Percentiles rank a stretch among this genome's conserved stretches.
phyloP scores from a whole-genome alignment of 2,113 vertebrate genomes.

The Rallus limicola region DNA sequence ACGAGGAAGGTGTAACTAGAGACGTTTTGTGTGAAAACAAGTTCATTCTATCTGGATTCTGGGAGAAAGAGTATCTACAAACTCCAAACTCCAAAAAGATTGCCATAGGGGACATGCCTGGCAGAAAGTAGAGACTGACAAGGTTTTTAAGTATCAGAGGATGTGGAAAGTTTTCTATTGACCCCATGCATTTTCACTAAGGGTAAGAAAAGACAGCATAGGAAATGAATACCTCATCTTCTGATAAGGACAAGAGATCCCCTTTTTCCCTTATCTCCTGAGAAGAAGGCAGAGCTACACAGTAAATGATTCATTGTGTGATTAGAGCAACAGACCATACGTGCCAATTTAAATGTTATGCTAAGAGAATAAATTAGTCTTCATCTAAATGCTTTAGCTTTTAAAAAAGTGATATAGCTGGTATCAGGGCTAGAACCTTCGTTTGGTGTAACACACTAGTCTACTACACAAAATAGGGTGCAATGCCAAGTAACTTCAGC shows the following conservation, averaged over 20 bases:
- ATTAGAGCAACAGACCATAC: background rate
- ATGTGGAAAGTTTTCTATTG: background rate
- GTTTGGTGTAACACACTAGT: background rate
- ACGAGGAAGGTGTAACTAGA: background rate
- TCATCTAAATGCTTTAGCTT: background rate
- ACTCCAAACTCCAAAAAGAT: background rate
- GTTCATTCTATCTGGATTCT: background rate
- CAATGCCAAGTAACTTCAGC: background rate
- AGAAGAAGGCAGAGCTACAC: background rate
- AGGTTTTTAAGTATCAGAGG: background rate
- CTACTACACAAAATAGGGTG: background rate
- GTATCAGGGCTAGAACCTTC: background rate
- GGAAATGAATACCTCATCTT: background rate
- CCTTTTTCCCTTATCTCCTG: background rate
- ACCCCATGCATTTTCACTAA: background rate
- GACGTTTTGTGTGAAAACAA: background rate
- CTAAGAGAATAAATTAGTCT: background rate
- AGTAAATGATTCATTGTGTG: background rate
- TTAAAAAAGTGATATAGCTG: background rate
- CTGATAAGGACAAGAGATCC: background rate
- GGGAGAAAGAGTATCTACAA: background rate
- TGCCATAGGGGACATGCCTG: background rate
- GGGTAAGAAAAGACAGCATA: background rate
- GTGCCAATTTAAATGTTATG: background rate
- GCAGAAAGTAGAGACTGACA: background rate